Base-by-base conservation (phyloP, 2,113 vertebrate genomes). In the Grammomys surdaster region DNA sequence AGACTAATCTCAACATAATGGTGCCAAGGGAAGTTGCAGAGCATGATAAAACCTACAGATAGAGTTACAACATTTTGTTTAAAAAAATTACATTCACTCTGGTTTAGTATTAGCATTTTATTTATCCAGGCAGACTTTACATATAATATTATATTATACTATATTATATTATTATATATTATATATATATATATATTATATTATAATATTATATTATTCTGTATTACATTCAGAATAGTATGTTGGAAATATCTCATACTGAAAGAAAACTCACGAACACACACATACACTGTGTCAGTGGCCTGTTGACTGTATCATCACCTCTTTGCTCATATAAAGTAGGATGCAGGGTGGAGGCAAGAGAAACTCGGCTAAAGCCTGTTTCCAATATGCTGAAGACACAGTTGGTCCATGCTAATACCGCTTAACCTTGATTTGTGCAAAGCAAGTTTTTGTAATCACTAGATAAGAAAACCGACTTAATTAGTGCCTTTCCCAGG, bases 401-500 rank as follows among this genome's bases (percentile, higher is more conserved):
- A 17, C 14, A 20, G 13, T 56, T 89, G 51, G 85, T 51, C 58
- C 89, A 36, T 33, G 76, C 51, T 56, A 76, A 19, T 90, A 36
- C 9, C 31, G 92, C 92, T 91, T 93, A 97, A 91, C 72, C 76
- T 96, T 40, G 43, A 75, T 94, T 93, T 95, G 76, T 95, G 46
- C 58, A 95, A 90, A 96, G 91, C 67, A 82, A 84, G 93, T 91
- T 90, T 87, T 90, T 87, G 60, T 96, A 84, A 72, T 96, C 70
- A 86, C 88, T 96, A 88, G 88, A 88, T 86, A 93, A 94, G 90
- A 95, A 96, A 95, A 92, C 95, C 93, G 95, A 73, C 87, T 95
- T 95, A 95, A 97, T 97, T 91, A 97, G 72, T 88, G 60, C 54
- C 67, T 93, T 96, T 97, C 97, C 93, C 97, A 92, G 95, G 94